Conservation (phyloP, 37 sponge, comb jelly and placozoan genomes). For the Spongia lamella region DNA sequence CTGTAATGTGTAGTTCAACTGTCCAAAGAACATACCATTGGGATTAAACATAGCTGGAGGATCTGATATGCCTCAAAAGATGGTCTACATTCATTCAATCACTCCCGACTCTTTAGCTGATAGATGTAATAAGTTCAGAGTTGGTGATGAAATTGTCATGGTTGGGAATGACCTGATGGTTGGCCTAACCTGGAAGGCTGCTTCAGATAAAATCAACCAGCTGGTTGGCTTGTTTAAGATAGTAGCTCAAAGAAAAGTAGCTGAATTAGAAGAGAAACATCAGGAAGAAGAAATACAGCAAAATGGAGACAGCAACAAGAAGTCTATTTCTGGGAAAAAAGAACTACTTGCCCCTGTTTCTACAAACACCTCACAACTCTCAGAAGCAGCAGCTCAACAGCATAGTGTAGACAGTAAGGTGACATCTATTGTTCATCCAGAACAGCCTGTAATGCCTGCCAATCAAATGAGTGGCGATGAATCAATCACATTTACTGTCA, state of each 20-base stretch:
- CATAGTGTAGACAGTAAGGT: no score
- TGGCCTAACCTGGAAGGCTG: conserved; percentile 52
- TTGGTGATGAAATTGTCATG: conserved; percentile 76
- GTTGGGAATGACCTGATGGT: conserved; percentile 60
- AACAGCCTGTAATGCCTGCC: no score
- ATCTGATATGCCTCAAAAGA: conserved; percentile 56
- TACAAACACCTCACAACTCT: no score
- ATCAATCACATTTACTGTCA: no score
- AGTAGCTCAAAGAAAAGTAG: conserved; percentile 55
- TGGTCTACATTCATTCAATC: conserved; percentile 52
- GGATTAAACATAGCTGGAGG: conserved; percentile 69
- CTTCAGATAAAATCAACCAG: conserved; percentile 28
- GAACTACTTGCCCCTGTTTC: no score
- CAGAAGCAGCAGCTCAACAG: no score
- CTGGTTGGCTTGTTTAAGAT: conserved; percentile 41
- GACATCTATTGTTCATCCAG: no score
- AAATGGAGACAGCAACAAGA: no score
- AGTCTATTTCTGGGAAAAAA: no score
- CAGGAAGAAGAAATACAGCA: no score
- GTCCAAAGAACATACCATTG: conserved; percentile 14
- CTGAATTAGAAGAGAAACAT: conserved; percentile 1
- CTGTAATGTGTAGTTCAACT: conserved; percentile 11
- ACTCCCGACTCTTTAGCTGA: conserved; percentile 46
- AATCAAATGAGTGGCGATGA: no score
- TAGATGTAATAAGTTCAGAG: conserved; percentile 14